Base-by-base conservation (phyloP, 1,140 invertebrate genomes). In the Cepaea nemoralis region DNA sequence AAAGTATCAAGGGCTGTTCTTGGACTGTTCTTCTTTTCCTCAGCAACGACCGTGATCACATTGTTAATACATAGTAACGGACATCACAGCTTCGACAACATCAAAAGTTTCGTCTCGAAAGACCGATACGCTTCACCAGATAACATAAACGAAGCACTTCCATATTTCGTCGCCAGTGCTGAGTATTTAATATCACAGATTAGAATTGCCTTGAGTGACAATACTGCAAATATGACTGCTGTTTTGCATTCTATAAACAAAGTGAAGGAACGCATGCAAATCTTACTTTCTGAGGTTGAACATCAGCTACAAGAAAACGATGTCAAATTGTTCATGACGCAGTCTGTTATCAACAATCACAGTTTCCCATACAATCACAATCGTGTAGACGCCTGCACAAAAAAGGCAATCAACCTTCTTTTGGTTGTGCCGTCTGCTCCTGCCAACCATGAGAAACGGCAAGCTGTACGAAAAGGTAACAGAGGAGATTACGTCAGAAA, bases 301-400 rank as follows among this genome's bases (percentile, higher is more conserved):
- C n/a, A n/a, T n/a, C n/a, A n/a, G n/a, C n/a, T n/a, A n/a, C n/a
- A n/a, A n/a, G n/a, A n/a, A n/a, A n/a, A n/a, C n/a, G n/a, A n/a
- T n/a, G n/a, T 70, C 5, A 39, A 2, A 8, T 70, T 37, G 3
- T 75, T 75, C 10, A 5, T 75, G 16, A n/a, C 73, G 16, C 42
- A 75, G n/a, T 45, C 48, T 59, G 42, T 81, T 37, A 55, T 74
- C 45, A 81, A 81, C 79, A 24, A 24, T 0, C 79, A 81, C 48
- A 71, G 66, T 12, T 81, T 74, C 59, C 22, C n/a, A 3, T 81
- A 71, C 48, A 33, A 74, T 27, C 42, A 40, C 40, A 63, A 73
- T 27, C 40, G 42, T 39, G 45, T 48, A 33, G 33, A 37, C 27
- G 66, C 24, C 3, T 81, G 79, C 59, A 14, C 48, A 2, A 5